Base-by-base conservation (phyloP, 37 sponge, comb jelly and placozoan genomes). In the Aplysina aerophoba region DNA sequence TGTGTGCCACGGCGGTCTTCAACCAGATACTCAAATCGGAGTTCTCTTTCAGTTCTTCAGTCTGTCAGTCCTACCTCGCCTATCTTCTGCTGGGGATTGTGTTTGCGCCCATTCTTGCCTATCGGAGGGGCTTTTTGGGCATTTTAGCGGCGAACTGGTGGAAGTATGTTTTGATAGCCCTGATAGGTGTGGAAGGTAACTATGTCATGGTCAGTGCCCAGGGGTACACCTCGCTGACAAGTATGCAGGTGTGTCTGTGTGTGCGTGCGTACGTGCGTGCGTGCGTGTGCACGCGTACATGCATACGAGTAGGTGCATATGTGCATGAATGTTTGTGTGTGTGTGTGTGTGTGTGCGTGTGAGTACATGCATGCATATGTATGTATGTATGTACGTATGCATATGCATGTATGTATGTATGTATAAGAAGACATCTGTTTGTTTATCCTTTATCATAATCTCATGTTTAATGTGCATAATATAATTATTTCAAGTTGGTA, bases 171-270 rank as follows among this genome's bases (percentile, higher is more conserved):
- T 62, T 94, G 20, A 54, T 97, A 24, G 95, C 87, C 0, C 24
- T 88, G 0, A 40, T 90, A 24, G 97, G 95, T 86, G 95, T 90
- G 28, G 95, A 97, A 34, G 97, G 87, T 0, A 94, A 92, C 77
- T 97, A 83, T 58, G 55, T 90, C n/a, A 59, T 94, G 13, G 84
- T 97, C 0, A 58, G 83, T 37, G 88, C 97, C 4, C 92, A 95
- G 74, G 83, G 90, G 62, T 97, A 92, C 89, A 97, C 97, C 66
- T 91, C 90, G 37, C 64, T 97, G 28, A 97, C 95, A 31, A 91
- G 94, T 41, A 63, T 97, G 28, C 96, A 95, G 91, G 96, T 95
- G 81, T 28, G 85, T 59, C 0, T 30, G 41, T 22, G 21, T 22
- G n/a, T 27, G 27, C 11, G 27, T 25, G n/a, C 4, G 11, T 11